Conservation (phyloP, 2,113 vertebrate genomes). For the Trogon surrucura region DNA sequence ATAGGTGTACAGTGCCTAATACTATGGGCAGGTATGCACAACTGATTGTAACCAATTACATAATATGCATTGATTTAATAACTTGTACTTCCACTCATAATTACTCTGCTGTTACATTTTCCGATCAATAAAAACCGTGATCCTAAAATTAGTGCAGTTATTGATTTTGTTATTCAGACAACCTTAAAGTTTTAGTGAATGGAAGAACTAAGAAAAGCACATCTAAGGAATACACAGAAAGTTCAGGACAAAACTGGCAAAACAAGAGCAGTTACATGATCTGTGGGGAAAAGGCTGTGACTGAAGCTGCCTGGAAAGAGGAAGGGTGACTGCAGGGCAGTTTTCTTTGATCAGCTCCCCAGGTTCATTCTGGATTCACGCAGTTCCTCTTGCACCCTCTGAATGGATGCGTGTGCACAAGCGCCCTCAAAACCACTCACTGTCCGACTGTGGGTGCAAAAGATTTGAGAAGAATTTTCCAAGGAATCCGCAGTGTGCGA, state of each 20-base stretch:
- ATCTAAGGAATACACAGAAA: background rate
- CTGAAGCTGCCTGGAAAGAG: background rate
- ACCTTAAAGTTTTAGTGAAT: background rate
- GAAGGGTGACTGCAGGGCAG: background rate
- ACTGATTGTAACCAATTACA: background rate
- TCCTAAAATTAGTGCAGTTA: background rate
- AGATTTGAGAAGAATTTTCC: background rate
- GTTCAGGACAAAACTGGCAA: background rate
- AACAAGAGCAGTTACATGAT: background rate
- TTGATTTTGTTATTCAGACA: background rate
- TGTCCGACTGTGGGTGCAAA: background rate
- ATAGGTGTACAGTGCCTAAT: background rate
- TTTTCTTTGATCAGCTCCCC: background rate
- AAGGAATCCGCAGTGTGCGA: accelerated
- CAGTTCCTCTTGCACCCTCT: background rate
- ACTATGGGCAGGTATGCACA: background rate
- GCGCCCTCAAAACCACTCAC: background rate
- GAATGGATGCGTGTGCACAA: background rate
- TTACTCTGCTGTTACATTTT: background rate
- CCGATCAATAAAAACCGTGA: background rate
- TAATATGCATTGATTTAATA: background rate
- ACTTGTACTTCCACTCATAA: background rate
- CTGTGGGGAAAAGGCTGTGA: background rate
- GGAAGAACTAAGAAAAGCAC: background rate
- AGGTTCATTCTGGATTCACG: background rate